Evolutionary conservation across 2,113 vertebrate species (phyloP).

Genomic region (Bos indicus): DNA sequence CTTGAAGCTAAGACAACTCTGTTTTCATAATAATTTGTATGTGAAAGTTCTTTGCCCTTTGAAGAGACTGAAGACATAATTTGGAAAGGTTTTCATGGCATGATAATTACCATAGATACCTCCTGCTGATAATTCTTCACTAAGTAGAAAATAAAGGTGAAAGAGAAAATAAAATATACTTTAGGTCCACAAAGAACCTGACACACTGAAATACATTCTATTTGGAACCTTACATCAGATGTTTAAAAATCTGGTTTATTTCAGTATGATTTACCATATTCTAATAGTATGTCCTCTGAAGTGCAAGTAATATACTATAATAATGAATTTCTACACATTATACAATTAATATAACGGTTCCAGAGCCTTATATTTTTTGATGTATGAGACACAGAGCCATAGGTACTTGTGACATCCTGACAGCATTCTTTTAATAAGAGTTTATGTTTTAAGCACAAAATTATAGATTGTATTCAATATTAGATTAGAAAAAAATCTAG

Average conservation of each 20-base stretch:
- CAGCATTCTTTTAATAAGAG: not conserved
- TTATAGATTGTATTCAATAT: not conserved
- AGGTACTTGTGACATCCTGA: not conserved
- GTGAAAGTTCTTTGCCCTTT: not conserved
- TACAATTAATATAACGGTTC: not conserved
- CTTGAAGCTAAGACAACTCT: not conserved
- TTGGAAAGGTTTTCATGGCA: not conserved
- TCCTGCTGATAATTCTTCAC: not conserved
- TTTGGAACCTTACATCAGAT: not conserved
- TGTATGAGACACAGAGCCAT: not conserved
- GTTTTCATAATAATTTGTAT: slow-evolving; percentile 7
- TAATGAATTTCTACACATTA: not conserved
- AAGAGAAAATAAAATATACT: slow-evolving; percentile 5
- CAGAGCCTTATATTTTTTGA: not conserved
- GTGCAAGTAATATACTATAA: not conserved
- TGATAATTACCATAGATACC: not conserved
- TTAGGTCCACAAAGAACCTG: not conserved
- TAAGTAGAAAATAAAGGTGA: not conserved
- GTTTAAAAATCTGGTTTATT: not conserved
- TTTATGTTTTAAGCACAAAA: not conserved
- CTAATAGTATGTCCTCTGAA: not conserved
- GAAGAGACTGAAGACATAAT: slow-evolving; percentile 5
- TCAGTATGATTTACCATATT: not conserved
- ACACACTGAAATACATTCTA: not conserved
- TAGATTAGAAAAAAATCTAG: not conserved